These are phyloP conservation scores for Drosophila sordidapex DNA, from an alignment of 2,888 invertebrate genomes.

Conservation along the genomic window DNA sequence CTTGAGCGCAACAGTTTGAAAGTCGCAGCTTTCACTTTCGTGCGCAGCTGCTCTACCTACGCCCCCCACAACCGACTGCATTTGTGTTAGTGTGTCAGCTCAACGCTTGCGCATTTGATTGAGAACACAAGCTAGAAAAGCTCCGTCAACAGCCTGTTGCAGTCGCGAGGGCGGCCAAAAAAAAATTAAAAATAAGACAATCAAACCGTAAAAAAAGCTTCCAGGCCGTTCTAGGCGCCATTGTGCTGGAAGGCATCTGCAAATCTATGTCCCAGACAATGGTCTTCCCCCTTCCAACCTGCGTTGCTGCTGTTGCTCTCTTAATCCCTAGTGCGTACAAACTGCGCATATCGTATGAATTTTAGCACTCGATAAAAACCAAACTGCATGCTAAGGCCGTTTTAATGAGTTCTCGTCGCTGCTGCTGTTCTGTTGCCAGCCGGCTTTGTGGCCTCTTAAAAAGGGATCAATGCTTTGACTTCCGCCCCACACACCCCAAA, in stretches of 20 bases:
- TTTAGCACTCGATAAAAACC: constrained; percentile 62
- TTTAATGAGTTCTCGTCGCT: constrained; percentile 68
- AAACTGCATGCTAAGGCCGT: constrained; percentile 69
- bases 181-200: background rate
- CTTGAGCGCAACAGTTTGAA: constrained; percentile 75
- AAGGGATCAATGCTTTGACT: constrained; percentile 33
- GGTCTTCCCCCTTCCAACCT: background rate
- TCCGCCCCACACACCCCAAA: background rate
- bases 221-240: constrained; percentile 51
- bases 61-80: constrained; percentile 43
- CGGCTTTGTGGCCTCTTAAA: constrained; percentile 38
- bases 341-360: constrained; percentile 54
- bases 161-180: constrained; percentile 40
- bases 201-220: constrained; percentile 25
- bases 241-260: constrained; percentile 57
- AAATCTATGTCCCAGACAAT: constrained; percentile 53
- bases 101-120: constrained; percentile 62
- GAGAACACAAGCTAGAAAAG: constrained; percentile 30
- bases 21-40: constrained; percentile 79
- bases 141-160: constrained; percentile 69
- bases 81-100: constrained; percentile 75
- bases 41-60: constrained; percentile 37
- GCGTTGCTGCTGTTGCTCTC: constrained; percentile 1
- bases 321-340: constrained; percentile 28
- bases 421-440: constrained; percentile 24